Conservation (phyloP, 1,140 invertebrate species). For the Achatina immaculata region DNA sequence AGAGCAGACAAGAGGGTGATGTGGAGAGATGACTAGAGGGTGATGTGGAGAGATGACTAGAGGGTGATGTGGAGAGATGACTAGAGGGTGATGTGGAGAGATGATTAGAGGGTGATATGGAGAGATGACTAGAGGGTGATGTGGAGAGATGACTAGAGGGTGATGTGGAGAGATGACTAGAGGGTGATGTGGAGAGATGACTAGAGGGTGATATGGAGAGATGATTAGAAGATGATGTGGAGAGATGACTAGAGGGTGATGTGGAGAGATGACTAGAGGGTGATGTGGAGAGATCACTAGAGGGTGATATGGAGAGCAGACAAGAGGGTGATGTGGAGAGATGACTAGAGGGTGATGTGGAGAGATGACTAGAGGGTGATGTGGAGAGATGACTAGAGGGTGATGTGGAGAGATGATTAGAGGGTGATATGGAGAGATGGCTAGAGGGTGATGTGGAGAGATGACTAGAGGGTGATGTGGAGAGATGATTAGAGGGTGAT, state of each 20-base stretch:
- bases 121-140: not conserved
- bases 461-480: not conserved
- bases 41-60: not conserved
- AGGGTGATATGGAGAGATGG: too few relatives aligned
- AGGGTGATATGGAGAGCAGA: too few relatives aligned
- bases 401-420: not conserved
- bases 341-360: too few relatives aligned
- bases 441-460: not conserved
- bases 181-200: not conserved
- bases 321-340: too few relatives aligned
- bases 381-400: not conserved
- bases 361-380: too few relatives aligned
- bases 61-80: not conserved
- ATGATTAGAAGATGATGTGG: too few relatives aligned
- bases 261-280: too few relatives aligned
- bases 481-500: not conserved
- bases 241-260: too few relatives aligned
- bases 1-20: not conserved
- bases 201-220: not conserved
- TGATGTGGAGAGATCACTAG: not conserved
- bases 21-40: not conserved
- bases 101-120: not conserved
- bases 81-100: not conserved
- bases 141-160: not conserved
- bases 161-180: not conserved